Conservation (phyloP, 2,113 vertebrate species). For the Falco punctatus region DNA sequence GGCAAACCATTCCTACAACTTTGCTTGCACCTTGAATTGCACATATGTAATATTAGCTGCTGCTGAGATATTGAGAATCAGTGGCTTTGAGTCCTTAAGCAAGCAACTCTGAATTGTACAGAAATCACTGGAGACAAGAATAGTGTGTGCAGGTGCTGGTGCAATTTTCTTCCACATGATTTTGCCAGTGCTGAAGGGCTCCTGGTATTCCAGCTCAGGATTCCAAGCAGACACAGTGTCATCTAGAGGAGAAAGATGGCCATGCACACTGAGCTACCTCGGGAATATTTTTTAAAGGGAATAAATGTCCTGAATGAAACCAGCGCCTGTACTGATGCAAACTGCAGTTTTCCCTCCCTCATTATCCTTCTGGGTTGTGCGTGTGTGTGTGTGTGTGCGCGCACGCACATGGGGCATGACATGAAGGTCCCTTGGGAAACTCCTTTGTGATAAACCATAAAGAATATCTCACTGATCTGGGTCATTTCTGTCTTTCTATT, state of each 20-base stretch:
- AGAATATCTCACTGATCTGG: conserved; percentile 18
- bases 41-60: neutral
- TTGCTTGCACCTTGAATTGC: neutral
- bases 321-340: neutral
- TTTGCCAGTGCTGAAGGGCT: conserved; percentile 32
- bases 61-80: neutral
- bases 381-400: neutral
- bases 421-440: conserved; percentile 38
- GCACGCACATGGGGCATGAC: neutral
- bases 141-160: conserved; percentile 14
- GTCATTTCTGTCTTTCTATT: conserved; percentile 40
- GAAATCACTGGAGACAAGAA: conserved; percentile 9
- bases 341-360: neutral
- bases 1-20: neutral
- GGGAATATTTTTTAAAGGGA: neutral
- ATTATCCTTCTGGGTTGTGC: neutral
- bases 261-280: neutral
- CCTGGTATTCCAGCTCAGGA: neutral
- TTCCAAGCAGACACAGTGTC: conserved; percentile 66
- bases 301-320: neutral
- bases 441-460: conserved; percentile 41
- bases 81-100: neutral
- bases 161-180: conserved; percentile 36
- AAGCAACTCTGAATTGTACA: neutral
- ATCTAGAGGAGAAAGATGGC: conserved; percentile 56